Evolutionary conservation across 2,113 vertebrate species (phyloP).

Genomic region (Eonycteris spelaea): DNA sequence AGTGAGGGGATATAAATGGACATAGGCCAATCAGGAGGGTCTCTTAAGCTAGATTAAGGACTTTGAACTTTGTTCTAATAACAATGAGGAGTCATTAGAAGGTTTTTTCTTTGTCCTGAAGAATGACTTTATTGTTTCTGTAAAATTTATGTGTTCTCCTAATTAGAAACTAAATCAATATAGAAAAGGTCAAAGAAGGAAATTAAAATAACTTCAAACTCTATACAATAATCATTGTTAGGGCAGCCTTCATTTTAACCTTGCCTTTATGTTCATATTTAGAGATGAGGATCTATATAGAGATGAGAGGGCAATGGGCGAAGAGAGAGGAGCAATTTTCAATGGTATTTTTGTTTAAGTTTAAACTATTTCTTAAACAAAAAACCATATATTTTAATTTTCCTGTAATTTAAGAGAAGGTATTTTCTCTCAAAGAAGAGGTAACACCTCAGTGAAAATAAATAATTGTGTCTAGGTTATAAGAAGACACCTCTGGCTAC

Average conservation of each 20-base stretch:
- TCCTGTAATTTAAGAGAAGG: neutral
- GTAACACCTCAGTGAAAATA: neutral
- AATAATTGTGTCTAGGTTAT: neutral
- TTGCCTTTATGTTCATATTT: neutral
- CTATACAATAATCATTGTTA: neutral
- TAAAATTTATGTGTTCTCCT: slow-evolving; percentile 12
- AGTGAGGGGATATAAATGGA: neutral
- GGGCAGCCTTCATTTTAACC: neutral
- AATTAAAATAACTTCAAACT: neutral
- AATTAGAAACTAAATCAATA: slow-evolving; percentile 36
- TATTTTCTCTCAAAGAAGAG: neutral
- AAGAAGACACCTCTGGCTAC: neutral
- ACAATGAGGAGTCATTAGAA: neutral
- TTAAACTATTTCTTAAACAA: neutral
- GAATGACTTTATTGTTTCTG: neutral
- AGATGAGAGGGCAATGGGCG: neutral
- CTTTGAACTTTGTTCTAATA: neutral
- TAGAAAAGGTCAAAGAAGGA: slow-evolving; percentile 14
- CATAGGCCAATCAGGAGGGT: neutral
- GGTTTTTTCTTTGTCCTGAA: neutral
- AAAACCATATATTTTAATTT: neutral
- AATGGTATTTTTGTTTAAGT: neutral
- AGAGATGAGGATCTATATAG: neutral
- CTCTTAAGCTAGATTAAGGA: neutral
- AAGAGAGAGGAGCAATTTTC: neutral